Base-by-base conservation (phyloP, 2,797 vertebrate genomes). In the Sebastes itinus region DNA sequence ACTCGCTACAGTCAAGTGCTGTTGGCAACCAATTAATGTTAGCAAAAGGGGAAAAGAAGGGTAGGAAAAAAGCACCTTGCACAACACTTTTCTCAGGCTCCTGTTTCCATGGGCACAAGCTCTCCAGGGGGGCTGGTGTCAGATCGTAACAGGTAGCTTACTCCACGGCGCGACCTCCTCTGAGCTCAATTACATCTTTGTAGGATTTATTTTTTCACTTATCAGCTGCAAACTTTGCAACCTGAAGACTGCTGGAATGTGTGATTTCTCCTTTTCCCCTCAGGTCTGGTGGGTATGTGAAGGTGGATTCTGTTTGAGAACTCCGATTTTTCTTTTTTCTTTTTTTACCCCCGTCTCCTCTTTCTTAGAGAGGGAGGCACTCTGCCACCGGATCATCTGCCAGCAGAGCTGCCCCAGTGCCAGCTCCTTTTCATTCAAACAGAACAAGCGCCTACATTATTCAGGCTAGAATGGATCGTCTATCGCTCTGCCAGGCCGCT, bases 1-100 rank as follows among this genome's bases (percentile, higher is more conserved):
- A 88, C 88, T 90, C 58, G 88, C 89, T 84, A 89, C 93, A 95
- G 94, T 95, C 95, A 95, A 94, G 93, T 94, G 90, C 90, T 88
- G 82, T 88, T 95, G 93, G 95, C 94, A 94, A 77, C 90, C 89
- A 92, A 90, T 94, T 92, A 94, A 89, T 89, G 84, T 80, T 73
- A 77, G 82, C 80, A 85, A 88, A 89, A 81, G 74, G 78, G 76
- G 76, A 80, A 79, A 72, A 67, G 81, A 61, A 80, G 58, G 80
- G 38, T 81, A 82, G 71, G 65, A 78, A 86, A 77, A 91, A 91
- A 81, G 81, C 86, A 92, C 91, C 87, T 92, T 88, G 83, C 81
- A 66, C 79, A 62, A 81, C 61, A 30, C 88, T 92, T 92, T 94
- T 94, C 90, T 88, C 80, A 92, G 85, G 86, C 78, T 90, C 86